Evolutionary conservation across 1,140 invertebrate genomes (phyloP).

Genomic region (Diprion similis): DNA sequence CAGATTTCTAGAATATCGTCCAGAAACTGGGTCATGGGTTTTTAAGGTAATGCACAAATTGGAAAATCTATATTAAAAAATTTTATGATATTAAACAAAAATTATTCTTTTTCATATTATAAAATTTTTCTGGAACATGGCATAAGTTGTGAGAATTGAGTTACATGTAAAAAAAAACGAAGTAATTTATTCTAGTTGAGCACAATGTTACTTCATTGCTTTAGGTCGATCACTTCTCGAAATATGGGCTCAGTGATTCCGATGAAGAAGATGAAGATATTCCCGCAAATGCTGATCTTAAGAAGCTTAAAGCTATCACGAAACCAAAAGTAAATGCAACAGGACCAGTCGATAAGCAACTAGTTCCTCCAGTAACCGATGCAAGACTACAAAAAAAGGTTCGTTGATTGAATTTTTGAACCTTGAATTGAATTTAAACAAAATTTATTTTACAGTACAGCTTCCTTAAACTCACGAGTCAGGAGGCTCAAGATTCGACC

Average conservation of each 20-base stretch:
- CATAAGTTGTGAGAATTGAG: not conserved
- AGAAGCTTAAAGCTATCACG: constrained; percentile 45
- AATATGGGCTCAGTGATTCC: constrained; percentile 91
- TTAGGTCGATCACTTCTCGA: constrained; percentile 95
- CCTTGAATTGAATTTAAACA: not conserved
- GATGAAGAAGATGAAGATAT: constrained; percentile 81
- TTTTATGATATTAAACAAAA: not conserved
- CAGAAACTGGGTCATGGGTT: constrained; percentile 96
- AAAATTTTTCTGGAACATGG: not conserved
- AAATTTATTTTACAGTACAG: not conserved
- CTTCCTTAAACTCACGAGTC: not conserved
- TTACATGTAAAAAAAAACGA: not conserved
- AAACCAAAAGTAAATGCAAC: not conserved
- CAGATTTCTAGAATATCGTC: constrained; percentile 92
- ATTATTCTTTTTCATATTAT: not conserved
- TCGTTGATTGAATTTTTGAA: not conserved
- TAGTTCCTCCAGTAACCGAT: not conserved
- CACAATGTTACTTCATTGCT: constrained; percentile 29
- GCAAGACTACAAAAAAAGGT: constrained; percentile 14
- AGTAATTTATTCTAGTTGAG: constrained; percentile 11
- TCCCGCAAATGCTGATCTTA: constrained; percentile 40
- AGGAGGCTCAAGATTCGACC: not conserved
- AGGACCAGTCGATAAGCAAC: not conserved
- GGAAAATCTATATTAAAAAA: constrained; percentile 8
- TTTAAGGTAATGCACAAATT: constrained; percentile 69